phyloP scores from a whole-genome alignment of 2,797 vertebrate species.

The Dendrocincla tyrannina region DNA sequence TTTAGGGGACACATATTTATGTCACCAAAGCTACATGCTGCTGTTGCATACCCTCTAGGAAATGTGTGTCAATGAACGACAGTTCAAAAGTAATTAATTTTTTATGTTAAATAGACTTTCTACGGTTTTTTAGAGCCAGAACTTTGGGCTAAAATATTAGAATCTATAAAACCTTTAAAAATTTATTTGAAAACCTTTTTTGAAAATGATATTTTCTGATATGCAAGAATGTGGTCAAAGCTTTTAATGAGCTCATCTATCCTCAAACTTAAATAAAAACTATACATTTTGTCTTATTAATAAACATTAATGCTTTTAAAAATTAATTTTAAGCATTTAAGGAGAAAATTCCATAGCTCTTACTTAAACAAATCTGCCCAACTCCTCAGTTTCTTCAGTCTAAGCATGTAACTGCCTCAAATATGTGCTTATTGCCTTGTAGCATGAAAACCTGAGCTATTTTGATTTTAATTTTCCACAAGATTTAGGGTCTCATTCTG shows the following conservation, averaged over 20 bases:
- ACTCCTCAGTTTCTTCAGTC: neutral
- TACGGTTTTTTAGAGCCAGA: neutral
- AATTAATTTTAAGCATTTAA: neutral
- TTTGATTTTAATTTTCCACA: neutral
- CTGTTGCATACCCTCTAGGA: slow-evolving; percentile 52
- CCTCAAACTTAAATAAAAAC: neutral
- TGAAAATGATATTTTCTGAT: neutral
- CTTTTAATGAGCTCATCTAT: neutral
- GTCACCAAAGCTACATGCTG: slow-evolving; percentile 54
- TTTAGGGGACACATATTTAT: slow-evolving; percentile 3
- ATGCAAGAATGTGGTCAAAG: neutral
- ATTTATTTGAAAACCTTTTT: slow-evolving; percentile 34
- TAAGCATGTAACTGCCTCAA: neutral
- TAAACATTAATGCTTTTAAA: neutral
- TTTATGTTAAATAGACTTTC: slow-evolving; percentile 4
- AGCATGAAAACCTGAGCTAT: neutral
- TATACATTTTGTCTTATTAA: neutral
- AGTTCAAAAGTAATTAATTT: neutral
- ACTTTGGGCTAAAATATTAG: neutral
- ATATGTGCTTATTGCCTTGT: neutral
- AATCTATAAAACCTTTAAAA: neutral
- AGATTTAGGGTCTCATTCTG: neutral
- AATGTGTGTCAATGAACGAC: slow-evolving; percentile 44
- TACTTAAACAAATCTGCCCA: neutral
- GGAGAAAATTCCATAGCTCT: neutral